Evolutionary conservation across 2,888 invertebrate genomes (phyloP).

Genomic region (Helleia helle): DNA sequence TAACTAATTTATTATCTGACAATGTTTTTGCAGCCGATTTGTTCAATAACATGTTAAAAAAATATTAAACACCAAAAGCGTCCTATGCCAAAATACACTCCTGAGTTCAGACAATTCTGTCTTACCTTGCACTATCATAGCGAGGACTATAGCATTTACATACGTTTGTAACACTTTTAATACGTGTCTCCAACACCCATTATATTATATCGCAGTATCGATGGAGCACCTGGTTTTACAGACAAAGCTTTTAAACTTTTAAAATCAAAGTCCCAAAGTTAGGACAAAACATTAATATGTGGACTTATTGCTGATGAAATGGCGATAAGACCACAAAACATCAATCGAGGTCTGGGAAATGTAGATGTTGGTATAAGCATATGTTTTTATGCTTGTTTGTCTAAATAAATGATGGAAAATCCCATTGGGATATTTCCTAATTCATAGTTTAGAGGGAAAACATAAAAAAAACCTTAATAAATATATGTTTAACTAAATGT

Average conservation of each 20-base stretch:
- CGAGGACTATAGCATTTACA: too few species aligned
- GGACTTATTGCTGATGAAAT: constrained; percentile 10
- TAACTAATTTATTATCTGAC: constrained; percentile 8
- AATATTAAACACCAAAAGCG: constrained; percentile 4
- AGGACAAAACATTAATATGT: constrained; percentile 9
- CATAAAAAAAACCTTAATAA: constrained; percentile 22
- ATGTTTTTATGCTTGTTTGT: constrained; percentile 17
- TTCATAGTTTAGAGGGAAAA: constrained; percentile 20
- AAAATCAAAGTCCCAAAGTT: constrained; percentile 14
- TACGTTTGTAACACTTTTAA: constrained; percentile 25
- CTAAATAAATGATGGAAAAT: constrained; percentile 26
- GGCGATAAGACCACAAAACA: constrained; percentile 10
- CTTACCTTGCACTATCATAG: constrained; percentile 17
- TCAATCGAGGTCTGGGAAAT: constrained; percentile 4
- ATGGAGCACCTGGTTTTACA: constrained; percentile 28
- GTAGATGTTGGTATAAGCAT: constrained; percentile 18
- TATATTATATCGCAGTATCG: constrained; percentile 18
- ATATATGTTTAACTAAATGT: constrained; percentile 16
- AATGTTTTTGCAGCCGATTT: constrained; percentile 14
- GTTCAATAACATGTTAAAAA: constrained; percentile 12
- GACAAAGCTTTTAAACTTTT: constrained; percentile 21
- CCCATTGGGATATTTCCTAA: constrained; percentile 29
- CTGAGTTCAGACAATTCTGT: constrained; percentile 21
- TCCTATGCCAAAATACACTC: constrained; percentile 10
- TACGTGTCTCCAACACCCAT: constrained; percentile 24